Base-by-base conservation (phyloP, 2,888 invertebrate genomes). In the Axea sp. region DNA sequence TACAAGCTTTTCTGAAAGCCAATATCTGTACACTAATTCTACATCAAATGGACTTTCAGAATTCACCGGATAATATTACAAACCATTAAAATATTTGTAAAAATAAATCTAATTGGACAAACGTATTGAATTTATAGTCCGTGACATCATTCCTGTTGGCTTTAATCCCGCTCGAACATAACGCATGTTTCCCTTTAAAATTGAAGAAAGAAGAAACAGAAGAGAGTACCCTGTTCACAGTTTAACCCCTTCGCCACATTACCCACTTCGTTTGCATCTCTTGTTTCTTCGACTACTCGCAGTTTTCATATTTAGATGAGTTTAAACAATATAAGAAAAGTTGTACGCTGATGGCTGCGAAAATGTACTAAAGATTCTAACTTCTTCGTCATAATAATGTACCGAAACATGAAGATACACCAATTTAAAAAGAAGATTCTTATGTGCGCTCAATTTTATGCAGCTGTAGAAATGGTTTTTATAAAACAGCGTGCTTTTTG, bases 191-290 rank as follows among this genome's bases (percentile, higher is more conserved):
- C 59, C 53, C 69, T 69, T 69, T 69, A 62, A 69, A 33, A 5
- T 14, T 14, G 15, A 17, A 11, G 17, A 69, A 69, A 41, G 31
- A 37, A 59, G 24, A 14, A 39, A 26, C 30, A n/a, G 45, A 45
- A 26, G 26, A 49, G 41, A 19, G 39, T 30, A 30, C 31, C 12
- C 12, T 43, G 60, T 60, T 59, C 49, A 12, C 60, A 19, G 31
- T 22, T 39, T 39, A 60, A 60, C 47, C 47, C 57, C 39, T 57
- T 67, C 67, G 47, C 49, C 57, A 45, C 51, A 51, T 69, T 69
- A 60, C 51, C 68, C 60, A 69, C 68, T 69, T 69, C 53, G 53
- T 69, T 69, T 69, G 60, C 59, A 60, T 69, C 60, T 35, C 59
- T 37, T 43, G 57, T 68, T 68, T 59, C 12, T 30, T 22, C 35